Percentiles rank a stretch among this genome's conserved stretches.
These are phyloP conservation scores for Aromia moschata DNA, from an alignment of 2,888 invertebrate genomes.

Conservation along the genomic window DNA sequence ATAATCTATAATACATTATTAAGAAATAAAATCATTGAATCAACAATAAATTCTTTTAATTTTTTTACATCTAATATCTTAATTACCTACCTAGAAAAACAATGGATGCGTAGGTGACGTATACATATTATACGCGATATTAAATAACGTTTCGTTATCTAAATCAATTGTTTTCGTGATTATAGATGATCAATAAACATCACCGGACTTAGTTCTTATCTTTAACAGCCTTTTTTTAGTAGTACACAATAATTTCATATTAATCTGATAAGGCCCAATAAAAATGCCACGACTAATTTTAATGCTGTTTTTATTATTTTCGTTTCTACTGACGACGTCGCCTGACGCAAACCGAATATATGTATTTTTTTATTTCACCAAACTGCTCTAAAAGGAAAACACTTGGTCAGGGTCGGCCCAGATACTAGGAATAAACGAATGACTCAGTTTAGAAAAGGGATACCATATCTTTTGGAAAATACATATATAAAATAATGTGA, in stretches of 20 bases:
- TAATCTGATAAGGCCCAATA: neutral
- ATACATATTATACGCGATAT: neutral
- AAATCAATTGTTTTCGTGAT: conserved; percentile 9
- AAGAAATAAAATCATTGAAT: conserved; percentile 3
- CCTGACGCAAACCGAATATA: too few relatives aligned
- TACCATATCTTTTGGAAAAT: too few relatives aligned
- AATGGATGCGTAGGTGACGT: conserved; percentile 6
- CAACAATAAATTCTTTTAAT: conserved; percentile 3
- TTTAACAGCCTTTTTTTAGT: neutral
- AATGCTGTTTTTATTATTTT: neutral
- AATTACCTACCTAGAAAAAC: neutral
- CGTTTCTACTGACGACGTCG: neutral
- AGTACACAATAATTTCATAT: conserved; percentile 11
- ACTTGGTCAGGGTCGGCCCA: too few relatives aligned
- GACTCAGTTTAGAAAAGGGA: too few relatives aligned
- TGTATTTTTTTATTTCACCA: neutral
- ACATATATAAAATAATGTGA: too few relatives aligned
- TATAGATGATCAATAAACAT: conserved; percentile 6
- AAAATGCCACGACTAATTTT: conserved; percentile 4
- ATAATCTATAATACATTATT: neutral
- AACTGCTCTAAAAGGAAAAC: neutral
- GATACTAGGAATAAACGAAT: too few relatives aligned
- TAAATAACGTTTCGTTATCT: conserved; percentile 3
- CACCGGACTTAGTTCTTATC: conserved; percentile 1
- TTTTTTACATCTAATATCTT: neutral